phyloP scores from a whole-genome alignment of 2,888 invertebrate genomes.

The Drepana falcataria region DNA sequence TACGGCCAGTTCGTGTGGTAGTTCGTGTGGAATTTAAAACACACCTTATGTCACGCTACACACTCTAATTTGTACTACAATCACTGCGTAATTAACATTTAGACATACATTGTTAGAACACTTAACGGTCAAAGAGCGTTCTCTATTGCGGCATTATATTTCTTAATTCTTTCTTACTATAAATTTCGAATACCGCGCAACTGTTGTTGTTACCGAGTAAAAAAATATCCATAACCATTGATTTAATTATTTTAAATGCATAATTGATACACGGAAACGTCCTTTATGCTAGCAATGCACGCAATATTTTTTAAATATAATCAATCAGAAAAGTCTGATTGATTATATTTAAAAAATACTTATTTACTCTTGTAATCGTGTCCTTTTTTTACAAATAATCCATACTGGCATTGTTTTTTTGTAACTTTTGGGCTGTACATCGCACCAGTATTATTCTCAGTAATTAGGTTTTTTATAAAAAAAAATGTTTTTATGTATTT shows the following conservation, averaged over 20 bases:
- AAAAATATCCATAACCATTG: no score
- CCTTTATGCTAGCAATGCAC: no score
- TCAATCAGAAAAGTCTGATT: no score
- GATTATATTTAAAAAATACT: no score
- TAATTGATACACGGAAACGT: no score
- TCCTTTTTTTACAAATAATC: no score
- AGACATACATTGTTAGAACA: neutral
- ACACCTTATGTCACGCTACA: neutral
- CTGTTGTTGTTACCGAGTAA: no score
- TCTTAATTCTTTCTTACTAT: no score
- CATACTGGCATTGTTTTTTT: neutral
- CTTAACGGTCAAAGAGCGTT: neutral
- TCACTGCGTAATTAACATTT: neutral
- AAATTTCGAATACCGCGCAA: no score
- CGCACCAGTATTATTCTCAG: neutral
- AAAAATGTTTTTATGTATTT: neutral
- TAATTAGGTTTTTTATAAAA: neutral
- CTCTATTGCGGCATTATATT: neutral
- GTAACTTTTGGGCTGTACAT: neutral
- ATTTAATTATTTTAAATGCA: no score
- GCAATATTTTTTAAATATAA: no score
- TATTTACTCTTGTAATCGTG: no score
- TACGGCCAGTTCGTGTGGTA: neutral
- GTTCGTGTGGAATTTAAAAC: neutral
- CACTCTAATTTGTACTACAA: neutral